These are phyloP conservation scores for Hirtodrosophila duncani DNA, from an alignment of 2,888 invertebrate genomes.

Conservation along the genomic window DNA sequence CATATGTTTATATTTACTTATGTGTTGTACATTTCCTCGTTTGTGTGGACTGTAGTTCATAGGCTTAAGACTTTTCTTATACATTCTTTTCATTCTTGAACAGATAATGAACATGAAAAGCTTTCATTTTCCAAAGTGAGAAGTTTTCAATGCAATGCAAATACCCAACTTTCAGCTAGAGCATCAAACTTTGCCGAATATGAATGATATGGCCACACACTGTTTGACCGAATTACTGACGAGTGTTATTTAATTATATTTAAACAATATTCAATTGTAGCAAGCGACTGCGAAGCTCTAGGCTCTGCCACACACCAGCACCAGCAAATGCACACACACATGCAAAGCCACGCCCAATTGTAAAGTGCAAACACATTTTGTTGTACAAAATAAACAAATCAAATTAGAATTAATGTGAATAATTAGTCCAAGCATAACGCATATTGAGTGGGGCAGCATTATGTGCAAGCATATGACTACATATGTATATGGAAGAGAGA, in stretches of 20 bases:
- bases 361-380: constrained; percentile 32
- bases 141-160: too few relatives aligned
- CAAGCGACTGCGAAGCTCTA: not conserved
- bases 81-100: too few relatives aligned
- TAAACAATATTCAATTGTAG: constrained; percentile 36
- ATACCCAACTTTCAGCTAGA: too few relatives aligned
- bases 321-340: constrained; percentile 3
- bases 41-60: too few relatives aligned
- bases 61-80: too few relatives aligned
- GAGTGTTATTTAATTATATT: constrained; percentile 39
- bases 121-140: too few relatives aligned
- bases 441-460: constrained; percentile 27
- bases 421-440: constrained; percentile 43
- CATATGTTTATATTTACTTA: too few relatives aligned
- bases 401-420: constrained; percentile 49
- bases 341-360: not conserved
- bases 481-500: not conserved
- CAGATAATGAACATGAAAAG: too few relatives aligned
- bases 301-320: not conserved
- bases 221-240: constrained; percentile 18
- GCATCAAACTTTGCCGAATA: too few relatives aligned
- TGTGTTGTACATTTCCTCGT: too few relatives aligned
- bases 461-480: constrained; percentile 19
- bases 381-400: constrained; percentile 47
- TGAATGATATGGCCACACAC: too few relatives aligned